Conservation (phyloP, 2,888 invertebrate species). For the Drosophila cognata region DNA sequence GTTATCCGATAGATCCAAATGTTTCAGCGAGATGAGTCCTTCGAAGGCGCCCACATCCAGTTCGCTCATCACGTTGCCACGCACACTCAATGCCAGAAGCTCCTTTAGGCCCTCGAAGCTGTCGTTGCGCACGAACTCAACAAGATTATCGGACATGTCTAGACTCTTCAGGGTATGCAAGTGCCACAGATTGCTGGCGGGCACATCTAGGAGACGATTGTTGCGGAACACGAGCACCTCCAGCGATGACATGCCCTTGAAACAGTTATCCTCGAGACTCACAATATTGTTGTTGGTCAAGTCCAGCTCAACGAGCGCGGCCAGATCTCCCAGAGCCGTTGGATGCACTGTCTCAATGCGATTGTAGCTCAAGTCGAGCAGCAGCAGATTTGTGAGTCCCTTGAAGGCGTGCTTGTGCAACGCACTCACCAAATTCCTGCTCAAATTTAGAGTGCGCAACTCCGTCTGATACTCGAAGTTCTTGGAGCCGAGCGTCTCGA, state of each 20-base stretch:
- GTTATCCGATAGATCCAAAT: conserved; percentile 92
- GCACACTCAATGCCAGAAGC: conserved; percentile 89
- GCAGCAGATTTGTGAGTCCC: conserved; percentile 89
- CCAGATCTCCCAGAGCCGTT: conserved; percentile 92
- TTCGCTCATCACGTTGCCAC: conserved; percentile 91
- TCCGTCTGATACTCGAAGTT: conserved; percentile 92
- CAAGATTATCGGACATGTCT: conserved; percentile 92
- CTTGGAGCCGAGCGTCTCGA: conserved; percentile 91
- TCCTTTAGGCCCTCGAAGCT: conserved; percentile 91
- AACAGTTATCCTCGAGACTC: conserved; percentile 89
- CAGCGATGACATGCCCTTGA: conserved; percentile 89
- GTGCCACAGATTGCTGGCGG: conserved; percentile 89
- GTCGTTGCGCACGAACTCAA: conserved; percentile 89
- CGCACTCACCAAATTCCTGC: conserved; percentile 90
- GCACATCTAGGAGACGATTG: conserved; percentile 92
- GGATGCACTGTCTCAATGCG: conserved; percentile 90
- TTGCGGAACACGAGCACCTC: conserved; percentile 90
- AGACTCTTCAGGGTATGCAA: conserved; percentile 89
- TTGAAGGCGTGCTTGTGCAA: conserved; percentile 91
- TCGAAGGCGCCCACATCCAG: conserved; percentile 91
- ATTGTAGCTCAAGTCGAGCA: conserved; percentile 92
- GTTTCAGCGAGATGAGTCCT: conserved; percentile 90
- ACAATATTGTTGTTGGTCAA: conserved; percentile 91
- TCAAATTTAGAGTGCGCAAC: conserved; percentile 91
- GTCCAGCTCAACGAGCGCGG: conserved; percentile 90